A percentile compares a stretch with the other conserved stretches of the same genome.
Conservation (phyloP, 1,140 invertebrate species). For the Tribolium castaneum region DNA sequence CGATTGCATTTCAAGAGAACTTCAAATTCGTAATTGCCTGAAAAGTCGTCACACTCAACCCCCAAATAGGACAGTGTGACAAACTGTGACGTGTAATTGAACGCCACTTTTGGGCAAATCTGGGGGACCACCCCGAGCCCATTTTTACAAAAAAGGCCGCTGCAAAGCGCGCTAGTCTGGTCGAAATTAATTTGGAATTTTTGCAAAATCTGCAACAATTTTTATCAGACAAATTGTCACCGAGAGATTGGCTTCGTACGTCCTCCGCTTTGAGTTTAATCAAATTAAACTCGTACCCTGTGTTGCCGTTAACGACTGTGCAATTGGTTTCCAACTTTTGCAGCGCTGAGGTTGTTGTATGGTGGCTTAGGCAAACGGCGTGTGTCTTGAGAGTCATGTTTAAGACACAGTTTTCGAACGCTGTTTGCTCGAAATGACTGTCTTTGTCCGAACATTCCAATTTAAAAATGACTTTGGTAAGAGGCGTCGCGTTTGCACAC, state of each 20-base stretch:
- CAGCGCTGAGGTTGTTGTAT: background rate
- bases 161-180: background rate
- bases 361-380: background rate
- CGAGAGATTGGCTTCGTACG: background rate
- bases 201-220: background rate
- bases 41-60: background rate
- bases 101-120: background rate
- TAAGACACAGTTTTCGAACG: background rate
- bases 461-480: background rate
- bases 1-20: background rate
- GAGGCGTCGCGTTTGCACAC: background rate
- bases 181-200: background rate
- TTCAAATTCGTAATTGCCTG: background rate
- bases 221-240: background rate
- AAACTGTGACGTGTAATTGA: background rate
- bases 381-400: background rate
- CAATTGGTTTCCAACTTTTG: background rate
- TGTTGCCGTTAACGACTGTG: background rate
- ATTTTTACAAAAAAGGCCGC: conserved; percentile 3
- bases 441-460: background rate
- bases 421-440: background rate
- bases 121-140: background rate
- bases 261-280: conserved; percentile 8
- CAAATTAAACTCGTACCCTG: conserved; percentile 12
- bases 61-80: background rate